Base-by-base conservation (phyloP, 2,113 vertebrate genomes). In the Peromyscus leucopus region DNA sequence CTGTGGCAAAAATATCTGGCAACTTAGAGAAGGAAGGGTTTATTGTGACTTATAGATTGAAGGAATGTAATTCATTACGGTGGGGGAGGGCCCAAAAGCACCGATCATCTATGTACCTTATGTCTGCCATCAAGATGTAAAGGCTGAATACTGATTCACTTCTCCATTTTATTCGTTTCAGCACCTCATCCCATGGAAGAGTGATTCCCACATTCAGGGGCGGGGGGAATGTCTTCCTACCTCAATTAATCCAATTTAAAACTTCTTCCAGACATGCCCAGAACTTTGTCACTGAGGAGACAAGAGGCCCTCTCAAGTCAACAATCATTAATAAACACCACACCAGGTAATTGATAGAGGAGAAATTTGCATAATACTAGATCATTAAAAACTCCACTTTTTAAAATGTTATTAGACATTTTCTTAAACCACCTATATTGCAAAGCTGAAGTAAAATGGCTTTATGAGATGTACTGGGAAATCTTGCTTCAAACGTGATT, bases 341-440 rank as follows among this genome's bases (percentile, higher is more conserved):
- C 11, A 55, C 16, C 22, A 61, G 15, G 9, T 84, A 42, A 83
- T 67, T 55, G 80, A 36, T 28, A 91, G 79, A 80, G 92, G 42
- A 6, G 39, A 67, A 86, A 88, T 7, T 57, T 91, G 72, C 48
- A 59, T 2, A 61, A 39, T 67, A 31, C 16, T 74, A 31, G 55
- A 13, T 90, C 46, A 42, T 51, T 85, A 71, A 93, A 71, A 93
- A 67, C 33, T 85, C 7, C 48, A 42, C 28, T 22, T 84, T 92
- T 59, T 11, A 91, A 95, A n/a, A 2, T 19, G 67, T 83, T 91
- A 78, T 78, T 89, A 91, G 74, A 39, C 17, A 26, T 88, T 93
- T 95, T 74, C 72, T 69, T 12, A 31, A 31, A 8, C 36, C 72
- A 7, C 31, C 42, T 87, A 63, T 26, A 87, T 8, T 72, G 24